A percentile compares a stretch with the other conserved stretches of the same genome.
Conservation (phyloP, 2,113 vertebrate species). For the Panurus biarmicus region DNA sequence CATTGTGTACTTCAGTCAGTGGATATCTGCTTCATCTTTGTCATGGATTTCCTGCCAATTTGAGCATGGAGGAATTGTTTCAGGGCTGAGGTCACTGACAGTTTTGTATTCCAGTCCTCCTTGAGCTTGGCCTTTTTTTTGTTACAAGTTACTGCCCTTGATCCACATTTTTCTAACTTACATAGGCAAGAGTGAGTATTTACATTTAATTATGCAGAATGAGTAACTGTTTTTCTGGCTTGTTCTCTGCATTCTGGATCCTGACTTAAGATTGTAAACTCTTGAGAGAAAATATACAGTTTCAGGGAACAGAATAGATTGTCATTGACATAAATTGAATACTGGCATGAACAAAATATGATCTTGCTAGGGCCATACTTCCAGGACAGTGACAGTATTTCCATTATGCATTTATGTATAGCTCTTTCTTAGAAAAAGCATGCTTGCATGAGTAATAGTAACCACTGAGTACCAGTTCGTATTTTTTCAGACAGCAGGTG, state of each 20-base stretch:
- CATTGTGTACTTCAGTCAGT: neutral
- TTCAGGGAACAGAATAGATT: neutral
- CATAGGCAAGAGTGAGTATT: neutral
- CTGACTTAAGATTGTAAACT: neutral
- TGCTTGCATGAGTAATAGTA: neutral
- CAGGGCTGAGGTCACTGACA: neutral
- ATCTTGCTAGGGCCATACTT: neutral
- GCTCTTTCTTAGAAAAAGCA: neutral
- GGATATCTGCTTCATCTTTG: neutral
- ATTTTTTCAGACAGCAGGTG: neutral
- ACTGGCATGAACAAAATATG: neutral
- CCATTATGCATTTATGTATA: fast-evolving
- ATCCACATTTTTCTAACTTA: neutral
- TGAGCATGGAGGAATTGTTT: neutral
- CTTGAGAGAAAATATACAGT: neutral
- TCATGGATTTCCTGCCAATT: neutral
- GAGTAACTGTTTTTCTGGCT: neutral
- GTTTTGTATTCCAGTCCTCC: neutral
- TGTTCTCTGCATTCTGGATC: neutral
- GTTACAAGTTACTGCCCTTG: neutral
- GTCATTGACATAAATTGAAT: neutral
- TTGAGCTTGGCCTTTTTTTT: neutral
- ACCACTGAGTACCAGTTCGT: neutral
- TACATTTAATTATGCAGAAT: neutral
- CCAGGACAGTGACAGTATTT: neutral